Evolutionary conservation across 2,113 vertebrate species (phyloP).

Genomic region (Melanerpes aurifrons): DNA sequence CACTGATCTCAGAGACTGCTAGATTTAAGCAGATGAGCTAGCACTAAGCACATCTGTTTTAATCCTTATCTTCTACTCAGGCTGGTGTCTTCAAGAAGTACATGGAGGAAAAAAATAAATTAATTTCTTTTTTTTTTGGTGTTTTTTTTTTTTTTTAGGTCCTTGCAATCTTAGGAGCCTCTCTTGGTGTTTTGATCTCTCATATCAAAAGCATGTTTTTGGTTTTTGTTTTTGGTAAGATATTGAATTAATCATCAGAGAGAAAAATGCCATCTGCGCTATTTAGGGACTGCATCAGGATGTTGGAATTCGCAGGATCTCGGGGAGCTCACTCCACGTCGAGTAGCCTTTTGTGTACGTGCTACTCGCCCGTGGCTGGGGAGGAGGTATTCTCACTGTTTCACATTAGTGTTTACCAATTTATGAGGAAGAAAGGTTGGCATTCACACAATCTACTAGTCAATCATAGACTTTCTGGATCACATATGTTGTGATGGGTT

Average conservation of each 20-base stretch:
- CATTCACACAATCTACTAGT: neutral
- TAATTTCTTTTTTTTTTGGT: slow-evolving; percentile 79
- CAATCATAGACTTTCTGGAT: slow-evolving; percentile 12
- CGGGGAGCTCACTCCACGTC: neutral
- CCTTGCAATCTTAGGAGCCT: slow-evolving; percentile 78
- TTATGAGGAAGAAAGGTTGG: neutral
- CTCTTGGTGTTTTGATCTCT: slow-evolving; percentile 80
- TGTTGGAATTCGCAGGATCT: slow-evolving; percentile 46
- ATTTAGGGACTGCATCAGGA: slow-evolving; percentile 65
- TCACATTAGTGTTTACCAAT: slow-evolving; percentile 34
- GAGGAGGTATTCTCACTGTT: slow-evolving; percentile 27
- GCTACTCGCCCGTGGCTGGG: slow-evolving; percentile 23
- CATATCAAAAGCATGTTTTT: slow-evolving; percentile 75
- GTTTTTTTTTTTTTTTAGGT: slow-evolving; percentile 72
- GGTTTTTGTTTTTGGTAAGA: slow-evolving; percentile 72
- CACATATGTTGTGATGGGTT: neutral
- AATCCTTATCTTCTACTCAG: slow-evolving; percentile 91
- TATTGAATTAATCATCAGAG: slow-evolving; percentile 75
- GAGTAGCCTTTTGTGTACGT: slow-evolving; percentile 29
- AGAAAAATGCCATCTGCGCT: slow-evolving; percentile 75
- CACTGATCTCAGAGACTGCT: slow-evolving; percentile 87
- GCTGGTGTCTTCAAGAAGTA: slow-evolving; percentile 90
- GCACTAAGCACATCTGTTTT: slow-evolving; percentile 96
- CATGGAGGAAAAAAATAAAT: slow-evolving; percentile 83
- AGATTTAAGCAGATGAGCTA: slow-evolving; percentile 91